A percentile compares a stretch with the other conserved stretches of the same genome.
These are phyloP conservation scores for Trichopoda pennipes DNA, from an alignment of 2,888 invertebrate genomes.

Conservation along the genomic window DNA sequence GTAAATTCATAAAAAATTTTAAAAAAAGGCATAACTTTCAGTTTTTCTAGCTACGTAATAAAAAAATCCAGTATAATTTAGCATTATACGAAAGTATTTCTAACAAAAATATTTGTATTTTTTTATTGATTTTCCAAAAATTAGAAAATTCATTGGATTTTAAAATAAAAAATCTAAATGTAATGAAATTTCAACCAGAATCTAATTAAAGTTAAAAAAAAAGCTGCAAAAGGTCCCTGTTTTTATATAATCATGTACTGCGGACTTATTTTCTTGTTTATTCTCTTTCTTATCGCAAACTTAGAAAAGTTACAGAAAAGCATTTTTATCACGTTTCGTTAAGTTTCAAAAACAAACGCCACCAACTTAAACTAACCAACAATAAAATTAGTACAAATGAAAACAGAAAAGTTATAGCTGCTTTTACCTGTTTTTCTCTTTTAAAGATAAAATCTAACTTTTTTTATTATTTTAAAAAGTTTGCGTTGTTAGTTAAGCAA, in stretches of 20 bases:
- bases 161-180: too few species aligned
- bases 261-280: background rate
- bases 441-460: constrained; percentile 53
- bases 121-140: too few species aligned
- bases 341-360: constrained; percentile 32
- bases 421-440: constrained; percentile 43
- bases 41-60: too few species aligned
- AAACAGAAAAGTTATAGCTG: constrained; percentile 42
- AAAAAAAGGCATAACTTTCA: too few species aligned
- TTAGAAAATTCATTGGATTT: too few species aligned
- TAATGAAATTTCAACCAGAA: too few species aligned
- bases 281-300: constrained; percentile 10
- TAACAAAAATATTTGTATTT: too few species aligned
- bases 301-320: constrained; percentile 31
- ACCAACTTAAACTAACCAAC: constrained; percentile 16
- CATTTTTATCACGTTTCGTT: constrained; percentile 56
- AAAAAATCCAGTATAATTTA: too few species aligned
- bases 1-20: too few species aligned
- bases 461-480: constrained; percentile 44
- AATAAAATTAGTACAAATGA: constrained; percentile 34
- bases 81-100: too few species aligned
- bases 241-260: background rate
- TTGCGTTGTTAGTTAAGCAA: constrained; percentile 12
- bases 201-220: too few species aligned
- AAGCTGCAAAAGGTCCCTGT: background rate